Base-by-base conservation (phyloP, 2,113 vertebrate species). In the Archilochus colubris region DNA sequence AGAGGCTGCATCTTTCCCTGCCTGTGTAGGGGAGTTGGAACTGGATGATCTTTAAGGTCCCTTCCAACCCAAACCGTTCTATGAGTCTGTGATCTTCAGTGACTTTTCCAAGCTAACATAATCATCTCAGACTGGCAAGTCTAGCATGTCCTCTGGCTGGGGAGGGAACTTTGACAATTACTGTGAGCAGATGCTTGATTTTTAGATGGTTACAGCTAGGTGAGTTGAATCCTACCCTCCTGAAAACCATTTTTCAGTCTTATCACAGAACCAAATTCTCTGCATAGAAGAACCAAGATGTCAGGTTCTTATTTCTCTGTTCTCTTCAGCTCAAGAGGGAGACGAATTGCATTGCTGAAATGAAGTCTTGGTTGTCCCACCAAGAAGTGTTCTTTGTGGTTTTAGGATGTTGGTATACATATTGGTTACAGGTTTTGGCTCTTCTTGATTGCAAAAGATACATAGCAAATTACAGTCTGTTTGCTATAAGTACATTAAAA, bases 401-500 rank as follows among this genome's bases (percentile, higher is more conserved):
- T 96, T 86, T 21, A 48, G 69, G 55, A 83, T 62, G 73, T 58
- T 88, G 79, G 85, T 68, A 61, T 70, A 72, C n/a, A 48, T 70
- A 66, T 51, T 84, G 70, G 43, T 89, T 90, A 90, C 79, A 91
- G 82, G 36, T 93, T 86, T 86, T 96, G 81, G 72, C 24, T 64
- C 50, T 24, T 69, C 61, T 62, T 6, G 19, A 75, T 77, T 76
- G 55, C 62, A 82, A 59, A 51, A 80, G 82, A 54, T 82, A 50
- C 33, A 62, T 30, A 93, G 40, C 24, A 46, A 66, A 27, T 48
- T 63, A 85, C 30, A 74, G 82, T 50, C 36, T 43, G 59, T 70
- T 89, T 80, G 76, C 76, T 51, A 82, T 43, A 86, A 88, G 86
- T 81, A 58, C 24, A 93, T 79, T 72, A 91, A 94, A 95, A 93